phyloP scores from a whole-genome alignment of 1,140 invertebrate genomes.

The Chlorops oryzae region DNA sequence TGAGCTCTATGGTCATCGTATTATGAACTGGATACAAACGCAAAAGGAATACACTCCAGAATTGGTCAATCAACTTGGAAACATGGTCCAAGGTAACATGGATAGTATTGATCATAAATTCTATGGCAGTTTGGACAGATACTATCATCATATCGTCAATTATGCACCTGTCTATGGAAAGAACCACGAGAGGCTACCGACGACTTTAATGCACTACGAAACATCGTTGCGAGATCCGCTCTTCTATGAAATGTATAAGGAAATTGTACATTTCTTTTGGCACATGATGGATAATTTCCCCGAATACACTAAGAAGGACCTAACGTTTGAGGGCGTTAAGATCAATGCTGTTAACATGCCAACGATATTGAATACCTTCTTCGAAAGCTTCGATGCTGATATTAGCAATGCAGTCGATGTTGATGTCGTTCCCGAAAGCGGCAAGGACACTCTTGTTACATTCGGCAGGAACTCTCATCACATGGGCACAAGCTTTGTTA shows the following conservation, averaged over 20 bases:
- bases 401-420: constrained; percentile 60
- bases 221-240: constrained; percentile 61
- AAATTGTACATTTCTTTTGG: constrained; percentile 55
- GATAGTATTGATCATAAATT: constrained; percentile 49
- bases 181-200: constrained; percentile 48
- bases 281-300: constrained; percentile 52
- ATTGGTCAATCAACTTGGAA: constrained; percentile 52
- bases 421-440: constrained; percentile 17
- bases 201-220: constrained; percentile 52
- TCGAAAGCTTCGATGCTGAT: constrained; percentile 63
- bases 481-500: constrained; percentile 55
- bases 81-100: constrained; percentile 53
- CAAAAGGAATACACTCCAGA: constrained; percentile 50
- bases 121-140: constrained; percentile 49
- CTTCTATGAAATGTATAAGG: constrained; percentile 60
- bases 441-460: constrained; percentile 51
- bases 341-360: constrained; percentile 59
- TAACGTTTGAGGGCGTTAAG: constrained; percentile 57
- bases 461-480: constrained; percentile 56
- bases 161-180: constrained; percentile 34
- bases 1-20: constrained; percentile 54
- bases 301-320: constrained; percentile 51
- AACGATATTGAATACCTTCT: constrained; percentile 62
- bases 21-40: constrained; percentile 58
- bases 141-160: constrained; percentile 47